Base-by-base conservation (phyloP, 1,140 invertebrate species). In the Cardiocondyla obscurior region DNA sequence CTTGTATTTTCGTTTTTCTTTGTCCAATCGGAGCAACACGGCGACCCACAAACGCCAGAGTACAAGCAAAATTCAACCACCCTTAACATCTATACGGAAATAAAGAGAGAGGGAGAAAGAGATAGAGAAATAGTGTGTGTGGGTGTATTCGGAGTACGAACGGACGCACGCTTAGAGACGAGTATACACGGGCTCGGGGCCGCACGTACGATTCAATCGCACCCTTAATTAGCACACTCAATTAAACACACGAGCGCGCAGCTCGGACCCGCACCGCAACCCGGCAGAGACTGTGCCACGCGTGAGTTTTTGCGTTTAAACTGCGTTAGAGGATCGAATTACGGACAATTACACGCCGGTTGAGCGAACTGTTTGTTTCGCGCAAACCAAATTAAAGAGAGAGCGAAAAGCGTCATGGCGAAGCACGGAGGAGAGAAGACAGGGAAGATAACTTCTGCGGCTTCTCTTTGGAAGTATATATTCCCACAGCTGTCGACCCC, bases 201-300 rank as follows among this genome's bases (percentile, higher is more conserved):
- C 10, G 62, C 60, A 70, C 65, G 36, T 73, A 85, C 72, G 69
- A 70, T 90, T 91, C 87, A 90, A 91, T 91, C 89, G 88, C 81
- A 85, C 73, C 84, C 84, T 92, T 91, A 91, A 91, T 92, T 91
- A 92, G 88, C 83, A 81, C 84, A 89, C 84, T 90, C 86, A 84
- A 91, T 91, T 90, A 88, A 90, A 60, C 81, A 82, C 62, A 81
- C 51, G 77, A 49, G 69, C 67, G 62, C 69, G 69, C 69, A 49
- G 44, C 60, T 49, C 60, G 77, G 81, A 57, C 69, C 62, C 62
- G 77, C n/a, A 67, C 74, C 22, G 30, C 74, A 53, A 60, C 74
- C 49, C 57, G 30, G 25, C 58, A 33, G 64, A 30, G 64, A 12
- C 64, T 8, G 36, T 28, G 53, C 42, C 69, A 44, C 64, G 33